These are phyloP conservation scores for Limulus polyphemus DNA, from an alignment of 2,888 invertebrate species.

Conservation along the genomic window DNA sequence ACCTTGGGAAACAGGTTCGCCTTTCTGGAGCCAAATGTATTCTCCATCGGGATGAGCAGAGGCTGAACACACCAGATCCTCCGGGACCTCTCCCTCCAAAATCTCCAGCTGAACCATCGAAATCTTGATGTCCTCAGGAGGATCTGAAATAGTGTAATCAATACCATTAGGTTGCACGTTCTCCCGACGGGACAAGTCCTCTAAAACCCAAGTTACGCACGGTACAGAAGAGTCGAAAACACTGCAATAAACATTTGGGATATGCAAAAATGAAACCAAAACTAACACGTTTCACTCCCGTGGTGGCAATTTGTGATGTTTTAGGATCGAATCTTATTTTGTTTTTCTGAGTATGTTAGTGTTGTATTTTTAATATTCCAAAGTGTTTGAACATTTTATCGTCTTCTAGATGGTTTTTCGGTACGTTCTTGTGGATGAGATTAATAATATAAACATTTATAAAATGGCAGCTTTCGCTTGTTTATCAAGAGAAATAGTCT, in stretches of 20 bases:
- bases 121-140: slow-evolving; percentile 72
- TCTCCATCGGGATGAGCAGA: slow-evolving; percentile 44
- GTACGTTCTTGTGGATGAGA: too few species aligned
- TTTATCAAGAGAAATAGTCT: too few species aligned
- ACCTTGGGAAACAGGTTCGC: slow-evolving; percentile 41
- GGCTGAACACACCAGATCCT: slow-evolving; percentile 27
- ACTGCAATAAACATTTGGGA: neutral
- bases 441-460: too few species aligned
- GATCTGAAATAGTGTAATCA: slow-evolving; percentile 43
- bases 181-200: neutral
- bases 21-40: slow-evolving; percentile 57
- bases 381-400: too few species aligned
- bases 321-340: too few species aligned
- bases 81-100: slow-evolving; percentile 31
- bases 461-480: too few species aligned
- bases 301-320: too few species aligned
- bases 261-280: neutral
- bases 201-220: neutral
- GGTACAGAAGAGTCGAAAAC: neutral
- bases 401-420: too few species aligned
- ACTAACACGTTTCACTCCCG: too few species aligned
- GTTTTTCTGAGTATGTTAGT: too few species aligned
- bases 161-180: neutral
- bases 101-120: slow-evolving; percentile 40
- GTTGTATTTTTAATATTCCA: too few species aligned